Conservation (phyloP, 2,113 vertebrate genomes). For the Eulemur rufifrons region DNA sequence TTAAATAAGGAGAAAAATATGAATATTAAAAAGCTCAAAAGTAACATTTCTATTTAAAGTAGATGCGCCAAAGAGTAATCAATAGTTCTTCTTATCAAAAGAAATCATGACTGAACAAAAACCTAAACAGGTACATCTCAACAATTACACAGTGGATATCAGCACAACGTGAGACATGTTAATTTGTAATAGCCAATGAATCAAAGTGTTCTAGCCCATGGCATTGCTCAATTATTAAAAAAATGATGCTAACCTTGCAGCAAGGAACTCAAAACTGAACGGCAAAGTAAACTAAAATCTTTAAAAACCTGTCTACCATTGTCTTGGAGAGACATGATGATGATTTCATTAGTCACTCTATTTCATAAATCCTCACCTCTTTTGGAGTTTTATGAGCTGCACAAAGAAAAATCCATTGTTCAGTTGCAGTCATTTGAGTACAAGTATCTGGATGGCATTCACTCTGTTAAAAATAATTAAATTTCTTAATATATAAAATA, state of each 20-base stretch:
- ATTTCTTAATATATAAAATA: constrained; percentile 60
- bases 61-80: constrained; percentile 9
- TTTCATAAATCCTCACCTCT: constrained; percentile 87
- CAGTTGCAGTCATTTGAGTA: constrained; percentile 99
- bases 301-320: constrained; percentile 1
- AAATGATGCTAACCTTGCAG: background rate
- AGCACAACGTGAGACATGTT: background rate
- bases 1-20: background rate
- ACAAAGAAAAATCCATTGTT: constrained; percentile 99
- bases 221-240: constrained; percentile 4
- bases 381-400: constrained; percentile 99
- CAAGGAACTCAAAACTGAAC: background rate
- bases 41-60: background rate
- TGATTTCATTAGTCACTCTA: background rate
- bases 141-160: background rate
- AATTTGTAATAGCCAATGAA: background rate
- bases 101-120: constrained; percentile 32
- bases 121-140: background rate
- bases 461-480: constrained; percentile 86
- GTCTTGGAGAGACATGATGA: background rate
- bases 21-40: background rate
- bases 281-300: constrained; percentile 32
- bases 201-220: background rate
- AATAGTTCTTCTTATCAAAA: constrained; percentile 30
- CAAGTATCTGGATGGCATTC: constrained; percentile 99